Evolutionary conservation across 1,140 invertebrate genomes (phyloP).

Genomic region (Phocides pigmalion): DNA sequence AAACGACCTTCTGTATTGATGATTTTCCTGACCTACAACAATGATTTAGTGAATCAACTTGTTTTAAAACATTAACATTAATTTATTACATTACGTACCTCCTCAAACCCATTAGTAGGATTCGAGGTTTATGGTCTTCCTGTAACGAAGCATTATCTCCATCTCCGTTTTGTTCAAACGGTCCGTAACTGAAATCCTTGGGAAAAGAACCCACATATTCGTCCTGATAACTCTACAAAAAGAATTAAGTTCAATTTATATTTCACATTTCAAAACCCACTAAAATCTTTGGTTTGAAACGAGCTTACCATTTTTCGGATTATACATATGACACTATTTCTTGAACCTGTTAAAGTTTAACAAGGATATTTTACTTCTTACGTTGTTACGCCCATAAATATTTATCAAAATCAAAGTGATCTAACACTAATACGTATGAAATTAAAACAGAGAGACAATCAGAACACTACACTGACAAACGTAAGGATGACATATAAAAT

Average conservation of each 20-base stretch:
- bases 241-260: slow-evolving; percentile 10
- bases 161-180: slow-evolving; percentile 88
- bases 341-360: slow-evolving; percentile 20
- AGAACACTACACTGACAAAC: slow-evolving; percentile 23
- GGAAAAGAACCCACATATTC: slow-evolving; percentile 94
- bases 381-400: slow-evolving; percentile 12
- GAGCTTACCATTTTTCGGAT: slow-evolving; percentile 14
- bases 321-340: neutral
- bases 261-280: neutral
- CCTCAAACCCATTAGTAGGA: slow-evolving; percentile 97
- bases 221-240: slow-evolving; percentile 87
- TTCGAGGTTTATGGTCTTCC: slow-evolving; percentile 94
- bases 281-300: neutral
- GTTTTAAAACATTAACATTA: neutral
- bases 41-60: slow-evolving; percentile 13
- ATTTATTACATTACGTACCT: slow-evolving; percentile 85
- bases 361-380: slow-evolving; percentile 4
- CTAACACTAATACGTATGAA: slow-evolving; percentile 21
- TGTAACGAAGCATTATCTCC: slow-evolving; percentile 84
- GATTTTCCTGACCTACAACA: slow-evolving; percentile 97
- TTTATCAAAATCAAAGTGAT: slow-evolving; percentile 15
- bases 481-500: too few relatives aligned
- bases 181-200: slow-evolving; percentile 96
- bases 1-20: slow-evolving; percentile 99
- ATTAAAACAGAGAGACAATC: slow-evolving; percentile 8